Evolutionary conservation across 1,140 invertebrate species (phyloP), one percentile per base, ranked within the genome.

Genomic region (Bombus superbus): DNA sequence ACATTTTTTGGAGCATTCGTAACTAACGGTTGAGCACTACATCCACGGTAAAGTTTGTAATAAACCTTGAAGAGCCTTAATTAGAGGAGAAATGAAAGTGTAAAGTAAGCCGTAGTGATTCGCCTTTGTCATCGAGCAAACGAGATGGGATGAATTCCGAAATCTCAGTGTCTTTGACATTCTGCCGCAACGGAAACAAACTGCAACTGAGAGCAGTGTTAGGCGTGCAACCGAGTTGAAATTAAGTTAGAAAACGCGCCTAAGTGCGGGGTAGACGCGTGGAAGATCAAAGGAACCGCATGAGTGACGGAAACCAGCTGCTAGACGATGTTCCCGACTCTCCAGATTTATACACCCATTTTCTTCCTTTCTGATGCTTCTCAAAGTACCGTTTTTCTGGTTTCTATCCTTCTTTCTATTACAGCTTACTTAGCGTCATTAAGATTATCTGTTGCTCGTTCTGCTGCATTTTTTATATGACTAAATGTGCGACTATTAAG

Each of bases 231-330:
- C 77, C 38, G 73, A 79, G 80, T 83, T 79, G 88, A 89, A 92
- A 91, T 92, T 89, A 90, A 93, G 86, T 93, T 88, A 87, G 87
- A 86, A 90, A 89, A 89, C 83, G 87, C 87, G 85, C 71, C 83
- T 92, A 92, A 92, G 91, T 93, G 90, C 84, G 80, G 82, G 87
- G 89, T 91, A 91, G 91, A 93, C 86, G 91, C 81, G 83, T 74
- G 81, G 78, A 85, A 91, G 92, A 94, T 94, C 92, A 94, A 94
- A 93, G 91, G 76, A 73, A 78, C 92, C 91, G 92, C 91, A 62
- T 93, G 92, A 93, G 88, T 93, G 93, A 94, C 93, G 89, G 92
- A 92, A 93, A 91, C 92, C 93, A 93, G 92, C 93, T 93, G 93
- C 91, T 88, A 88, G 90, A 91, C 89, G 88, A 92, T 89, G 88